Evolutionary conservation across 2,797 vertebrate genomes (phyloP), one percentile per base, ranked within the genome.

Genomic region (Aulostomus chinensis): DNA sequence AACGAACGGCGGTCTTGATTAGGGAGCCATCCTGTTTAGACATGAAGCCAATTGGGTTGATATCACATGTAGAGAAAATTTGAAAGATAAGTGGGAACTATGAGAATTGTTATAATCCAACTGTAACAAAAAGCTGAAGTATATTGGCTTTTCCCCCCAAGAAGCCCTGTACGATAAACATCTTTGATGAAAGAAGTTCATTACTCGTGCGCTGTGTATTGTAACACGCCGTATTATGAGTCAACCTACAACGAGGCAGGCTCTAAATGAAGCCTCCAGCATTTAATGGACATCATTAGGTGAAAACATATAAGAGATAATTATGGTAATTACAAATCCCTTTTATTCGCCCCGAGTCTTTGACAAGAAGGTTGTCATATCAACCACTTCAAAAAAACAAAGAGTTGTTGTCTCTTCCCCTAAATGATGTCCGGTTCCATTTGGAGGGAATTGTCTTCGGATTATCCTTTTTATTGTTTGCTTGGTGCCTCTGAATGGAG

Each of bases 301-400:
- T 90, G 85, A 87, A 88, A 88, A 87, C 78, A 86, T 86, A 86
- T 88, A 87, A 87, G 81, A 88, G 85, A 88, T 89, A 87, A 90
- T 90, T 89, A 89, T 86, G 84, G 83, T 87, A 88, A 89, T 90
- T 89, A 87, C 86, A 86, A 88, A 83, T 89, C 81, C 85, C 78
- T 86, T 89, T 88, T 85, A 84, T 86, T 89, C 77, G 37, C 72
- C 80, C 68, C 55, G 81, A 88, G 84, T 86, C 85, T 88, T 87
- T 84, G 84, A 87, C 83, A 84, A 89, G 82, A 85, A 87, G 82
- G 83, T 83, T 87, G 87, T 88, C 84, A 87, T 89, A 86, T 88
- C 81, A 83, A 81, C 83, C 85, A 88, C 87, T 89, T 89, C 79
- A 90, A 87, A 87, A 73, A 89, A 88, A 90, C 85, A 87, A 88